Base-by-base conservation (phyloP, 2,888 invertebrate species). In the Melieria crassipennis region DNA sequence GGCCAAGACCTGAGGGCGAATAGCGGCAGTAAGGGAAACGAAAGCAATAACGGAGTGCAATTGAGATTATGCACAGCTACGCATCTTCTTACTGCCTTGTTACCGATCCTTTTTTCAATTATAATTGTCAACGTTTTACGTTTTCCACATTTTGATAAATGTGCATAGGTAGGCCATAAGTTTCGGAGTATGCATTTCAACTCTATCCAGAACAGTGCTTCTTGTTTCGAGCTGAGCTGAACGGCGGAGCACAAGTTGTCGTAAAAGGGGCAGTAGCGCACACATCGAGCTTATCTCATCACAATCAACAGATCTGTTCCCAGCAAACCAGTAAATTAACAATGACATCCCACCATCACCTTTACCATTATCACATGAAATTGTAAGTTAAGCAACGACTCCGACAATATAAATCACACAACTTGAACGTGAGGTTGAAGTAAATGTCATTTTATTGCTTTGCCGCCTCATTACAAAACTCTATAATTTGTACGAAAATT, bases 51-150 rank as follows among this genome's bases (percentile, higher is more conserved):
- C 13, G 30, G 50, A 62, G 48, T n/a, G 52, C 64, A 64, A 52
- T 64, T 52, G 47, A 42, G 42, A 52, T 64, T 4, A 52, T 42
- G 11, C 52, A 9, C 42, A 45, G 52, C 52, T 64, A n/a, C 50
- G n/a, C 9, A 52, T 52, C 13, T 52, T 50, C 9, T 30, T 7
- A 63, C 13, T 13, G 80, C 77, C 76, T 75, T 63, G 70, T 74
- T 30, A 3, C 30, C 77, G 80, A 81, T 81, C 81, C 81, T 75
- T 78, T 76, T 73, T 56, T 78, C 82, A 80, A 80, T 79, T 77
- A 80, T 80, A 79, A 78, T 80, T 79, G 79, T 82, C 82, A 80
- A 79, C 78, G 75, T 75, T 64, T 13, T 13, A 52, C 5, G 11
- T 52, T 52, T 30, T 30, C 3, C 30, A 30, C 30, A 30, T 42